Percentiles rank a stretch among this genome's conserved stretches.
phyloP scores from a whole-genome alignment of 2,113 vertebrate genomes.

The Dolichallabes microphthalmus region DNA sequence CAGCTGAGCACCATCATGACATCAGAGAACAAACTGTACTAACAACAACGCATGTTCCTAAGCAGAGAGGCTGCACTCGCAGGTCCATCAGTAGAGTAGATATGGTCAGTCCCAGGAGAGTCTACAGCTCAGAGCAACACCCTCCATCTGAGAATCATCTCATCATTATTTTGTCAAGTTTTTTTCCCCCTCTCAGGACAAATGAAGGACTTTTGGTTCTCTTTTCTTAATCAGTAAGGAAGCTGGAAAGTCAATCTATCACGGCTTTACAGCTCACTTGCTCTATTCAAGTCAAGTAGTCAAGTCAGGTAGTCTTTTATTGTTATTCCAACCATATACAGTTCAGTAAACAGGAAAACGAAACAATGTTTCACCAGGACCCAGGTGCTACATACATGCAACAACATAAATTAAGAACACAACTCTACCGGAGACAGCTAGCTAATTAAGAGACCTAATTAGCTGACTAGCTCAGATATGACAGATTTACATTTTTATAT shows the following conservation, averaged over 20 bases:
- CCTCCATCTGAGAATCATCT: constrained; percentile 24
- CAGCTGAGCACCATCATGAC: constrained; percentile 61
- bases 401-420: too few relatives aligned
- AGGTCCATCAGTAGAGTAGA: constrained; percentile 9
- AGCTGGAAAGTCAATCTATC: constrained; percentile 58
- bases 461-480: too few relatives aligned
- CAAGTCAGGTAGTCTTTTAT: too few relatives aligned
- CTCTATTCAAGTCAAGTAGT: too few relatives aligned
- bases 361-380: too few relatives aligned
- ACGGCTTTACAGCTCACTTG: constrained; percentile 18
- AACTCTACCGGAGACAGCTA: too few relatives aligned
- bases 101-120: constrained; percentile 1
- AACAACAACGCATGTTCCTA: constrained; percentile 67
- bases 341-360: too few relatives aligned
- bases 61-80: constrained; percentile 52
- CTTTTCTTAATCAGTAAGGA: constrained; percentile 63
- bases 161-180: constrained; percentile 13
- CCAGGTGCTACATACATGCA: too few relatives aligned
- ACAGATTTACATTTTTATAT: too few relatives aligned
- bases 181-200: constrained; percentile 24
- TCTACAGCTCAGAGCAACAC: constrained; percentile 48
- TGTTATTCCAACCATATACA: too few relatives aligned
- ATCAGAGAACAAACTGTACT: constrained; percentile 73
- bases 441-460: too few relatives aligned
- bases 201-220: constrained; percentile 43